Evolutionary conservation across 2,888 invertebrate species (phyloP), one percentile per base, ranked within the genome.

Genomic region (Drosophila heteroneura): DNA sequence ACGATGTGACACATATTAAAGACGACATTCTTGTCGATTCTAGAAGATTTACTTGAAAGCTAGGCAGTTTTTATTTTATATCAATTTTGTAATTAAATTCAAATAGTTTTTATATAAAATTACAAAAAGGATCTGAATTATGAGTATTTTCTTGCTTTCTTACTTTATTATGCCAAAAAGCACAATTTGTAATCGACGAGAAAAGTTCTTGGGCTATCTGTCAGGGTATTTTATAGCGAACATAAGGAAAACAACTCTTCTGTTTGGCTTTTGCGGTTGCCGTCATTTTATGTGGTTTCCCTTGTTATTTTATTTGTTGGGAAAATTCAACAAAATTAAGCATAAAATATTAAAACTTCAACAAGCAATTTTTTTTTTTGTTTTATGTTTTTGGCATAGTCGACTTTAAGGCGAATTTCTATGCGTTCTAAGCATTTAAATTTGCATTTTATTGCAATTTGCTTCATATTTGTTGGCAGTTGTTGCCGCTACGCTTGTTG

Each of bases 381-480:
- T 16, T 19, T 2, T 28, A 0, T 22, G 16, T 28, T 51, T 65
- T 64, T 28, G 14, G 1, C 47, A 32, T 71, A 51, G 70, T 35
- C 63, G 56, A 65, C 84, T 89, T 89, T 84, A 83, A 89, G 72
- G 73, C 71, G 68, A 78, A 78, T 69, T 71, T 67, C 65, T 53
- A 69, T 61, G 41, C 63, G 58, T 67, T 73, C 69, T 68, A 47
- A 63, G 56, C 74, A 79, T 87, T 87, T 78, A 79, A 85, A 87
- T 87, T 87, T 90, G 87, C 90, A 87, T 87, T 87, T 87, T 88
- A 85, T 88, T 89, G 90, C 88, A 87, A 88, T 89, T 90, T 81
- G 89, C 76, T 88, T 81, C 76, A 88, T 89, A 82, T 87, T 86
- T 82, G 75, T 56, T 59, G 59, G 26, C 64, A 22, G 37, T 54